Percentiles rank a stretch among this genome's conserved stretches.
phyloP scores from a whole-genome alignment of 2,797 vertebrate genomes.

The Onychomys arenicola region DNA sequence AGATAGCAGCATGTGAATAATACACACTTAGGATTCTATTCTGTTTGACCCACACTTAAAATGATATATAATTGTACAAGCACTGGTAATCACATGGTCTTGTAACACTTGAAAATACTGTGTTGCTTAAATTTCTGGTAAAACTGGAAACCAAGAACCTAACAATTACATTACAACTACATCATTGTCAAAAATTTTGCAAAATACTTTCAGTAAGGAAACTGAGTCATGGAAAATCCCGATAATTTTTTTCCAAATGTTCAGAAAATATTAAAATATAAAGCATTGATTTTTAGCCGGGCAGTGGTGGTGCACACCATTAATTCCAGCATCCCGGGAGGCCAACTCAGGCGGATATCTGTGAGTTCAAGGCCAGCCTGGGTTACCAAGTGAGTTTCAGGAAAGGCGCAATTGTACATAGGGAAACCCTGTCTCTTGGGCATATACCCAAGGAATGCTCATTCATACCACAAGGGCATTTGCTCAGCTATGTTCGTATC shows the following conservation, averaged over 20 bases:
- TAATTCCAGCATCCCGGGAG: no score
- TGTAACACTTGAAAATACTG: background rate
- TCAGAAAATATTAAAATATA: background rate
- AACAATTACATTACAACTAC: background rate
- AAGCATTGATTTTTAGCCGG: background rate
- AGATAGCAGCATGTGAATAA: background rate
- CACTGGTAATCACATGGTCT: background rate
- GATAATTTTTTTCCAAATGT: background rate
- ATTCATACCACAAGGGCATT: no score
- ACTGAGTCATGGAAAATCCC: constrained; percentile 14
- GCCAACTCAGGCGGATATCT: no score
- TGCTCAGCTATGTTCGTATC: no score
- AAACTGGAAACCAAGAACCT: constrained; percentile 19
- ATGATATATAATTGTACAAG: background rate
- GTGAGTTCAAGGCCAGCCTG: no score
- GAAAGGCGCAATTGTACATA: no score
- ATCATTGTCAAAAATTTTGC: constrained; percentile 23
- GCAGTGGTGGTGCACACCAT: no score
- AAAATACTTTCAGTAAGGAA: constrained; percentile 37
- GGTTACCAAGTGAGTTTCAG: no score
- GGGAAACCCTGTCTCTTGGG: no score
- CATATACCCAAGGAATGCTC: no score
- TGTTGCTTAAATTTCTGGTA: constrained; percentile 37
- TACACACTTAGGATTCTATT: background rate
- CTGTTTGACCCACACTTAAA: constrained; percentile 6